Base-by-base conservation (phyloP, 64 coral and sea anemone species). In the Porites australiensis region DNA sequence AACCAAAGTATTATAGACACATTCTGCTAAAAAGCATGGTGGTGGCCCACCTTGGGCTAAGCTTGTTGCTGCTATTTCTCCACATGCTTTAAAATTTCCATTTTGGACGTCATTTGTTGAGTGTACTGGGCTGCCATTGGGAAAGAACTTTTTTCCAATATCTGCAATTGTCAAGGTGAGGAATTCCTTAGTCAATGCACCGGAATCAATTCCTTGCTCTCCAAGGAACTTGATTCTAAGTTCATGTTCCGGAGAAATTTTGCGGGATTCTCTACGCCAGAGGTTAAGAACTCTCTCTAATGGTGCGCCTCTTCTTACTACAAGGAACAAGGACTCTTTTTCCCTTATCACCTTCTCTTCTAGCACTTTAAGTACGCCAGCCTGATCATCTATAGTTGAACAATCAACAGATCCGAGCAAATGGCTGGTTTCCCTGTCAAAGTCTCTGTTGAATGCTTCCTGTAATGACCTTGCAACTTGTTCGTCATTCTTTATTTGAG, bases 1-100 rank as follows among this genome's bases (percentile, higher is more conserved):
- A 22, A 79, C 64, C 66, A 91, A 51, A 4, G 70, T 3, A 59
- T 82, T 53, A 54, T 61, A 91, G 19, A 91, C 89, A 91, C 89
- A 62, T 66, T 77, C 13, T 48, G 64, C 44, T 6, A 91, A 64
- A 72, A 91, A 82, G 57, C 78, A 4, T 44, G 89, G 89, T 43
- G 88, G 50, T 5, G 77, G 77, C 44, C 89, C 65, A 0, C 89
- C 89, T 73, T 91, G 77, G 9, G 89, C 44, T 23, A 91, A 75
- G 48, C 77, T 82, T n/a, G 64, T 22, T 82, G 64, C 89, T 0
- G 73, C 63, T 55, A 91, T 91, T 48, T 91, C 51, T 44, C 89
- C 89, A 70, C 76, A 82, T 55, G 79, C 45, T 46, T 27, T 20
- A 60, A 72, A 91, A 45, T 47, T 55, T 16, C n/a, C 63, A 72